Percentiles rank a stretch among this genome's conserved stretches.
These are phyloP conservation scores for Drosophila repletoides DNA, from an alignment of 1,140 invertebrate genomes.

Conservation along the genomic window DNA sequence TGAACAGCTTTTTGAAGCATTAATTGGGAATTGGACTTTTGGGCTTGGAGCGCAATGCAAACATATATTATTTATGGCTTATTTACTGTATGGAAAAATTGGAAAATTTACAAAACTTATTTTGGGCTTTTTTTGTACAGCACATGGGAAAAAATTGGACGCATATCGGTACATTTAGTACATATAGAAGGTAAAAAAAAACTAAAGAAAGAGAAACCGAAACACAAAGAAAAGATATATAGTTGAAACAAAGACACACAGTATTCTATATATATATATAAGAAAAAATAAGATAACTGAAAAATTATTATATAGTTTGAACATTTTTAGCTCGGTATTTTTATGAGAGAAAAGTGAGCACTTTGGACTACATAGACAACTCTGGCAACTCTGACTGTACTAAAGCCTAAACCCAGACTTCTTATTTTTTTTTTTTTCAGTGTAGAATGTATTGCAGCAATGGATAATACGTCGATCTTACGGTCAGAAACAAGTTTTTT, in stretches of 20 bases:
- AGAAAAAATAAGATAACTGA: too few relatives aligned
- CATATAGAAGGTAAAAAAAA: conserved; percentile 25
- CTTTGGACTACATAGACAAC: conserved; percentile 41
- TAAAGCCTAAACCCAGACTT: conserved; percentile 38
- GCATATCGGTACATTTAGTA: conserved; percentile 25
- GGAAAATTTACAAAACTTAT: conserved; percentile 34
- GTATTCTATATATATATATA: conserved; percentile 32
- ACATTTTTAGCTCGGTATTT: conserved; percentile 50
- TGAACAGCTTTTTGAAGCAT: too few relatives aligned
- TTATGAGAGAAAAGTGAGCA: conserved; percentile 61
- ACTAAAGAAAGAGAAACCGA: conserved; percentile 36
- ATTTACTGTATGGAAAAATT: conserved; percentile 8
- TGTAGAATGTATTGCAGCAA: conserved; percentile 56
- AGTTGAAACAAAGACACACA: conserved; percentile 71
- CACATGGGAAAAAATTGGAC: conserved; percentile 12
- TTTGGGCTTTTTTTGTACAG: conserved; percentile 53
- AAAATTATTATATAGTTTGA: conserved; percentile 51
- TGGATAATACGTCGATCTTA: conserved; percentile 20
- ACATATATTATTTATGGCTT: background rate
- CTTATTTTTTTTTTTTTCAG: conserved; percentile 15
- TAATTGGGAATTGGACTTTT: conserved; percentile 13
- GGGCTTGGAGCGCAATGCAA: conserved; percentile 26
- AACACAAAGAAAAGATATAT: conserved; percentile 47
- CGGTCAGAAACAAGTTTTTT: background rate
- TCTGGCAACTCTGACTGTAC: conserved; percentile 35